Conservation (phyloP, 1,140 invertebrate genomes). For the Drosophila ogumai region DNA sequence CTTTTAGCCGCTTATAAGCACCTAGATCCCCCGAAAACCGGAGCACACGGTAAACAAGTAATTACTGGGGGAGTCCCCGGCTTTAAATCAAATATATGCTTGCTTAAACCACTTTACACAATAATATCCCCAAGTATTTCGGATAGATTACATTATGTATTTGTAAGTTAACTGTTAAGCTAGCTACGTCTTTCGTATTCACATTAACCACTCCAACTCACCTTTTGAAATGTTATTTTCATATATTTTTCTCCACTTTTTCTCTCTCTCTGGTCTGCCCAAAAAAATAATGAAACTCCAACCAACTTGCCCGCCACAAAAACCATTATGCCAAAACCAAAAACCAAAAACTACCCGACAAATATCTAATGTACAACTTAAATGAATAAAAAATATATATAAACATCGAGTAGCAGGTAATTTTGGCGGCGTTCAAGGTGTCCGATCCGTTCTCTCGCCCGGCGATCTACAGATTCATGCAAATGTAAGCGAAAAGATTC, state of each 20-base stretch:
- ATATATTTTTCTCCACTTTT: conserved; percentile 51
- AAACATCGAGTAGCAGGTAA: conserved; percentile 77
- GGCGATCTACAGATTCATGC: conserved; percentile 84
- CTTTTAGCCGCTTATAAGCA: conserved; percentile 35
- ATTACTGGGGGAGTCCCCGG: background rate
- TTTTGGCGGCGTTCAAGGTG: conserved; percentile 79
- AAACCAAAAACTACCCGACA: conserved; percentile 31
- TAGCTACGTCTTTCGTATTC: conserved; percentile 25
- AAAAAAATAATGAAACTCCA: conserved; percentile 20
- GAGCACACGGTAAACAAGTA: background rate
- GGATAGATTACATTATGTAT: background rate
- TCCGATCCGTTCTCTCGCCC: conserved; percentile 76
- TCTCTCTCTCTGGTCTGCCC: conserved; percentile 45
- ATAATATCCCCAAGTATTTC: background rate
- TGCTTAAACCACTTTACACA: background rate
- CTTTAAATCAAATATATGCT: background rate
- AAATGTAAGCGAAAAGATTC: conserved; percentile 80
- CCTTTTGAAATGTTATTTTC: conserved; percentile 42
- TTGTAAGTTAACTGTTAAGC: conserved; percentile 29
- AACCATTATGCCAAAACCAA: conserved; percentile 41
- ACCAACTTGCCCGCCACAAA: conserved; percentile 65
- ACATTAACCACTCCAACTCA: conserved; percentile 40
- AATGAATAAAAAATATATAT: conserved; percentile 43
- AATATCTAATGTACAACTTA: conserved; percentile 22
- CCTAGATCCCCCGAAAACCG: background rate